These are phyloP conservation scores for Stegodyphus dumicola DNA, from an alignment of 1,140 invertebrate species.

Conservation along the genomic window DNA sequence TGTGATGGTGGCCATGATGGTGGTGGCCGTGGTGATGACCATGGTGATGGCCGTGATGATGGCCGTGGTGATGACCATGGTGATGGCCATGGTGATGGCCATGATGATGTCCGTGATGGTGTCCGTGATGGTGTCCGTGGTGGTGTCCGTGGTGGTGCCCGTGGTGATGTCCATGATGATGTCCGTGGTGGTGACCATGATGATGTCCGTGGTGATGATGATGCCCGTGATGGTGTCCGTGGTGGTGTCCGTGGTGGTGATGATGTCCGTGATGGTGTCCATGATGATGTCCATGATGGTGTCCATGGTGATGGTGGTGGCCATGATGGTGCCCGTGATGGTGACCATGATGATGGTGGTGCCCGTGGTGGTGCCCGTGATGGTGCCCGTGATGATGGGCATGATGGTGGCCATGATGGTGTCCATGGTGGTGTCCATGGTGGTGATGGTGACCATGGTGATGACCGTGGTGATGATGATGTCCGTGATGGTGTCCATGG, in stretches of 20 bases:
- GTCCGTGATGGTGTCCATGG: background rate
- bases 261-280: slow-evolving; percentile 3
- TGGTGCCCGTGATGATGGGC: background rate
- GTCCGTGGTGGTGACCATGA: slow-evolving; percentile 10
- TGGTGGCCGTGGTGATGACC: slow-evolving; percentile 37
- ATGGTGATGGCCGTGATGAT: slow-evolving; percentile 43
- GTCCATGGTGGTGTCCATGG: background rate
- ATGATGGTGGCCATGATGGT: slow-evolving; percentile 5
- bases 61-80: slow-evolving; percentile 43
- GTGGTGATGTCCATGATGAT: slow-evolving; percentile 29
- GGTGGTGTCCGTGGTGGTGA: slow-evolving; percentile 36
- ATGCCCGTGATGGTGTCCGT: slow-evolving; percentile 15
- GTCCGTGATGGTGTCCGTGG: slow-evolving; percentile 41
- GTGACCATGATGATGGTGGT: background rate
- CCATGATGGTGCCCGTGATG: background rate
- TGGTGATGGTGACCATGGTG: background rate
- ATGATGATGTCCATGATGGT: slow-evolving; percentile 9
- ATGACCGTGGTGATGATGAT: background rate
- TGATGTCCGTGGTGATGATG: slow-evolving; percentile 21
- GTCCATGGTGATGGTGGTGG: background rate
- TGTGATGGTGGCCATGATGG: slow-evolving; percentile 43
- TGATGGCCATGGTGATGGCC: slow-evolving; percentile 33
- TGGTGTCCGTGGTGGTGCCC: slow-evolving; percentile 32
- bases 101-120: slow-evolving; percentile 40
- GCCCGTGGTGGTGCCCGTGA: background rate